Conservation (phyloP, 2,888 invertebrate species). For the Allolobophora icterica region DNA sequence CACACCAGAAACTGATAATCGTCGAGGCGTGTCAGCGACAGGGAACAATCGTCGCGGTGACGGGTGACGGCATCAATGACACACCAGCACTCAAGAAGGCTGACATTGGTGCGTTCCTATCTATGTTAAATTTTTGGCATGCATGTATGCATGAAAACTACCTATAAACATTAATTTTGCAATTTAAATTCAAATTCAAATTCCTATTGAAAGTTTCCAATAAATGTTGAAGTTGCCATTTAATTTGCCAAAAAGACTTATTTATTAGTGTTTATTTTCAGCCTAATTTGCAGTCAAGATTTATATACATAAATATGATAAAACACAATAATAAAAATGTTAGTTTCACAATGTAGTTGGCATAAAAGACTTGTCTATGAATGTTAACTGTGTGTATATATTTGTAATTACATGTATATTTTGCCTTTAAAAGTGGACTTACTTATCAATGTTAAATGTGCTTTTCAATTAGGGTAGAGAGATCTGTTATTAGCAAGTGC, state of each 20-base stretch:
- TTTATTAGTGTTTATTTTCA: too few species aligned
- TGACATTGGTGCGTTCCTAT: constrained; percentile 67
- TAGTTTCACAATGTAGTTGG: too few species aligned
- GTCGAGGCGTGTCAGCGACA: constrained; percentile 81
- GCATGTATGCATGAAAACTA: background rate
- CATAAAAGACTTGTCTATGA: background rate
- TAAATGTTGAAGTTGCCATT: background rate
- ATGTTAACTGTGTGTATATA: background rate
- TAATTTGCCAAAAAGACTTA: background rate
- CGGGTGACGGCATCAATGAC: constrained; percentile 87
- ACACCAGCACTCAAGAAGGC: constrained; percentile 84
- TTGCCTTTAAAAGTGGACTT: background rate
- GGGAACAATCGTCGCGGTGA: constrained; percentile 81
- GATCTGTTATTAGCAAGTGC: background rate
- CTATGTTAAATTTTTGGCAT: background rate
- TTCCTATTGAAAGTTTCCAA: too few species aligned
- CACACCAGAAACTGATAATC: constrained; percentile 82
- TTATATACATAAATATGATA: too few species aligned
- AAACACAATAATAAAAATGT: too few species aligned
- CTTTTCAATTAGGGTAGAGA: background rate
- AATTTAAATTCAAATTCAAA: too few species aligned
- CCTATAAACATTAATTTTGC: background rate
- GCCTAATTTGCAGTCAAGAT: too few species aligned
- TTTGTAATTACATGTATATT: background rate
- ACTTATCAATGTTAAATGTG: background rate